These are phyloP conservation scores for Chrysogorgia sp. DNA, from an alignment of 92 coral and sea anemone genomes.

Conservation along the genomic window DNA sequence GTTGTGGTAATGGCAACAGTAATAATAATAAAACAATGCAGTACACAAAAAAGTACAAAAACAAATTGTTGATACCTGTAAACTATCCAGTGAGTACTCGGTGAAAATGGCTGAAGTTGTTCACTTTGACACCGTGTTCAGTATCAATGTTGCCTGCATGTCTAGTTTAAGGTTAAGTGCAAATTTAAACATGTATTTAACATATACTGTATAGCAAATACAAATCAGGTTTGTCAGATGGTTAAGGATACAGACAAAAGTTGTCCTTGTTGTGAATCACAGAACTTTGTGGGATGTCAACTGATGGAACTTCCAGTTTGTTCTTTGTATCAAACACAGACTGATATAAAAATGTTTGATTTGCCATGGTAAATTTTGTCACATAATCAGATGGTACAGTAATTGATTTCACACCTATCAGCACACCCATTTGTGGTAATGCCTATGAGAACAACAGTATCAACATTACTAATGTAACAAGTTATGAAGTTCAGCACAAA, in stretches of 20 bases:
- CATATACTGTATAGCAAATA: neutral
- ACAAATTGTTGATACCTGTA: conserved; percentile 41
- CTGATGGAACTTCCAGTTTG: conserved; percentile 25
- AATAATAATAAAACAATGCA: neutral
- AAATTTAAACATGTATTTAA: neutral
- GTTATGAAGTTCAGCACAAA: neutral
- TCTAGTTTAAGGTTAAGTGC: conserved; percentile 24
- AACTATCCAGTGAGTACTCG: conserved; percentile 38
- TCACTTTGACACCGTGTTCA: conserved; percentile 45
- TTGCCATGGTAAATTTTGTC: conserved; percentile 24
- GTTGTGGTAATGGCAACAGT: neutral
- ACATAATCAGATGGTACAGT: conserved; percentile 35
- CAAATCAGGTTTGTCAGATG: neutral
- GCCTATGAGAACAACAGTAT: conserved; percentile 33
- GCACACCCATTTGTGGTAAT: conserved; percentile 40
- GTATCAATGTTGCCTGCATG: conserved; percentile 34
- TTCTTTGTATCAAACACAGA: conserved; percentile 40
- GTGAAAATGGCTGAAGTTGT: too few relatives aligned
- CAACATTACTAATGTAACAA: neutral
- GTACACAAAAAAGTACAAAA: neutral
- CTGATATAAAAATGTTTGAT: conserved; percentile 45
- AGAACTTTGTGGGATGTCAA: conserved; percentile 22
- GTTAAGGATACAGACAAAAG: conserved; percentile 47
- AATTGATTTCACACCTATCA: conserved; percentile 33
- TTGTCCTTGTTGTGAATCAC: conserved; percentile 25